phyloP scores from a whole-genome alignment of 2,797 vertebrate species.

The Chrysocyon brachyurus region DNA sequence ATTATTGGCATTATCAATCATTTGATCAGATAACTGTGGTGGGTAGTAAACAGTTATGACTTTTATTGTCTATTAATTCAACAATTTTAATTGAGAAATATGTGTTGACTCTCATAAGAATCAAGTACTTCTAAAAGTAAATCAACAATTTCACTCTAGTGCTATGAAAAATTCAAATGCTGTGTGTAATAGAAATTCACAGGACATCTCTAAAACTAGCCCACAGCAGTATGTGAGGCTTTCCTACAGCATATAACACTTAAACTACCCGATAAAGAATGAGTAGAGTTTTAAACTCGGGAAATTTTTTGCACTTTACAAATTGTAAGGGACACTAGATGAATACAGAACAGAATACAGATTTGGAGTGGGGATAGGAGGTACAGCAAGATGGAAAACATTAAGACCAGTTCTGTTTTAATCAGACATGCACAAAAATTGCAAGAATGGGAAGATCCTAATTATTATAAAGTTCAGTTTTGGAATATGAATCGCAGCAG shows the following conservation, averaged over 20 bases:
- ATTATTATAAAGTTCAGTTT: constrained; percentile 38
- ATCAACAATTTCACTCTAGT: neutral
- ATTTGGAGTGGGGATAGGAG: neutral
- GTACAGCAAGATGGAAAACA: neutral
- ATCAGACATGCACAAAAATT: neutral
- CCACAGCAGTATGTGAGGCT: neutral
- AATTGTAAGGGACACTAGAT: neutral
- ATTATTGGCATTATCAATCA: neutral
- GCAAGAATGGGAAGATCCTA: neutral
- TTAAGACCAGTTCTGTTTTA: neutral
- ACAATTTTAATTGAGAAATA: constrained; percentile 37
- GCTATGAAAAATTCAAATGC: neutral
- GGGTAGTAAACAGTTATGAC: neutral
- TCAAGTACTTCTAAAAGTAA: neutral
- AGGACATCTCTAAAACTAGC: neutral
- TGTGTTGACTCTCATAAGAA: constrained; percentile 3
- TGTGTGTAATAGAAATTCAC: neutral
- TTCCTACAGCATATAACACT: neutral
- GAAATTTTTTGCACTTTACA: neutral
- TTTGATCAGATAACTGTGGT: neutral
- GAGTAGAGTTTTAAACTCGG: neutral
- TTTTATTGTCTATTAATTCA: neutral
- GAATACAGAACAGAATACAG: neutral
- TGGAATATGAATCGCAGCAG: constrained; percentile 52
- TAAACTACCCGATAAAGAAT: neutral